Evolutionary conservation across 2,888 invertebrate genomes (phyloP).

Genomic region (Aplocera efformata): DNA sequence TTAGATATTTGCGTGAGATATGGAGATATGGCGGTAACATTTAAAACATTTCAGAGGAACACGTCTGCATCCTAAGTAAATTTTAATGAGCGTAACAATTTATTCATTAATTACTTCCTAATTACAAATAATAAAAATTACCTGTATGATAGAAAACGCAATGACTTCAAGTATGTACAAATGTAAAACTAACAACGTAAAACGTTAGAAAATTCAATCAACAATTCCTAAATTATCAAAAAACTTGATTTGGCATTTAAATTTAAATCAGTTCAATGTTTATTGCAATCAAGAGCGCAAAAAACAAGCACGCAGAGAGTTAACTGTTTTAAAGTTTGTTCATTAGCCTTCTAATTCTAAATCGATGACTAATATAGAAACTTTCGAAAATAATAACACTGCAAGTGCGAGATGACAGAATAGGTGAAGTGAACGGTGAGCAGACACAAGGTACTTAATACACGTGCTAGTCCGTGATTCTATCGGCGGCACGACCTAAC

Average conservation of each 20-base stretch:
- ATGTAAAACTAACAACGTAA: too few species aligned
- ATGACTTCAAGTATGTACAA: too few species aligned
- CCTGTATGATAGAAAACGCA: too few species aligned
- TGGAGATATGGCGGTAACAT: too few species aligned
- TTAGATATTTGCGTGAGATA: too few species aligned
- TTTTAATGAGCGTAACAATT: too few species aligned
- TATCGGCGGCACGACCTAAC: conserved; percentile 61
- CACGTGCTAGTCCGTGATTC: conserved; percentile 71
- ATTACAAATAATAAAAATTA: too few species aligned
- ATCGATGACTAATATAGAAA: conserved; percentile 53
- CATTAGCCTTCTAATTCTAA: conserved; percentile 25
- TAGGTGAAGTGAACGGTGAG: conserved; percentile 75
- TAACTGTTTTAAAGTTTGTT: conserved; percentile 18
- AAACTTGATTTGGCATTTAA: neutral
- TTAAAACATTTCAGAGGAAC: too few species aligned
- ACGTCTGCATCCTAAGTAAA: too few species aligned
- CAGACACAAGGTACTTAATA: conserved; percentile 56
- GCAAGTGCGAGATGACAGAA: conserved; percentile 61
- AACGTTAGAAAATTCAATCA: too few species aligned
- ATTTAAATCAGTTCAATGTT: conserved; percentile 6
- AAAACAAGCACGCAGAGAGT: conserved; percentile 10
- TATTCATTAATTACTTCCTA: too few species aligned
- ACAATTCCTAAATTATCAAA: too few species aligned
- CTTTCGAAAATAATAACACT: conserved; percentile 55
- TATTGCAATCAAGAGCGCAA: conserved; percentile 8